These are phyloP conservation scores for Ips typographus DNA, from an alignment of 1,140 invertebrate genomes.

Conservation along the genomic window DNA sequence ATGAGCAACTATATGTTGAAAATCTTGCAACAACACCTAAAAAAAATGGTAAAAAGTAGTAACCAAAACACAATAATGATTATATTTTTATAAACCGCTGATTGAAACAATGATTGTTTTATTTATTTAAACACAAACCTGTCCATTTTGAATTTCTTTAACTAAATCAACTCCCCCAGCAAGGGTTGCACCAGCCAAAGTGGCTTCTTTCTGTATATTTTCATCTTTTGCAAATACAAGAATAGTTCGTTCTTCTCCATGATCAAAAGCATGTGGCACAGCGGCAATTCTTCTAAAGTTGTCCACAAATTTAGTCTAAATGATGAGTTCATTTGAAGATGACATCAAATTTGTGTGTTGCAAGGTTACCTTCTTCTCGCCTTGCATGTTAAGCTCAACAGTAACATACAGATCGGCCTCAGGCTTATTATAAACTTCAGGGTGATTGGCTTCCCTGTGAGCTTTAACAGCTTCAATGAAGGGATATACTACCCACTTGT, in stretches of 20 bases:
- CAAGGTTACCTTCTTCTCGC: constrained; percentile 54
- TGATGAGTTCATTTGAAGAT: not conserved
- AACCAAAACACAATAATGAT: too few species aligned
- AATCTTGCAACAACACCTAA: constrained; percentile 64
- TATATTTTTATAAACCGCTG: too few species aligned
- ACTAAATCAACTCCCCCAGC: constrained; percentile 71
- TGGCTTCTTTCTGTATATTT: constrained; percentile 59
- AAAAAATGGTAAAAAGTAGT: too few species aligned
- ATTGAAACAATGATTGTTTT: not conserved
- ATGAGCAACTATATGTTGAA: constrained; percentile 72
- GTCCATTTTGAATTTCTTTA: constrained; percentile 72
- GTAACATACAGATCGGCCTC: constrained; percentile 64
- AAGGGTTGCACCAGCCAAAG: constrained; percentile 66
- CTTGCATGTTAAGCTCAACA: constrained; percentile 74
- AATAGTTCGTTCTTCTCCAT: constrained; percentile 63
- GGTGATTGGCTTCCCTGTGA: constrained; percentile 75
- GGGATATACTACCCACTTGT: constrained; percentile 63
- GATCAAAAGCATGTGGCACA: constrained; percentile 66
- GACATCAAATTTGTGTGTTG: not conserved
- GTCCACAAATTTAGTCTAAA: constrained; percentile 64
- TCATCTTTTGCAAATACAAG: constrained; percentile 70
- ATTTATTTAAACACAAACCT: constrained; percentile 38
- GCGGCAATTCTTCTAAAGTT: constrained; percentile 62
- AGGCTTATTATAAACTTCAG: constrained; percentile 71
- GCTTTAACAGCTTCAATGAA: constrained; percentile 71